phyloP scores from a whole-genome alignment of 2,113 vertebrate genomes.

The Thamnaconus septentrionalis region DNA sequence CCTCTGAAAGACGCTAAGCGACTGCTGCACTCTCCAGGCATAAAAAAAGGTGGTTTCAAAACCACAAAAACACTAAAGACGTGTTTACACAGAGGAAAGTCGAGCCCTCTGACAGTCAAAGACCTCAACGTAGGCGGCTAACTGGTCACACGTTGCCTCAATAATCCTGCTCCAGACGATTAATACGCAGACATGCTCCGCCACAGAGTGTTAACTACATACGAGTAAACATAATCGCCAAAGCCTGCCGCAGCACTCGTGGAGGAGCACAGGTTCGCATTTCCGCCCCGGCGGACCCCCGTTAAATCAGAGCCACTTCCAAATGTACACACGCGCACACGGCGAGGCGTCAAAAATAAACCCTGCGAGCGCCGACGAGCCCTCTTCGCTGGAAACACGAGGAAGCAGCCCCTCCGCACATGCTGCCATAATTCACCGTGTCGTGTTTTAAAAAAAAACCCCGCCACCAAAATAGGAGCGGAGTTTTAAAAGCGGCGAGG shows the following conservation, averaged over 20 bases:
- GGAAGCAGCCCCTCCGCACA: constrained; percentile 17
- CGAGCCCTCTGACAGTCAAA: too few species aligned
- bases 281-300: constrained; percentile 31
- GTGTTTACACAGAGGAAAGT: too few species aligned
- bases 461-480: constrained; percentile 26
- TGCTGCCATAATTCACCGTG: constrained; percentile 14
- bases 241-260: constrained; percentile 11
- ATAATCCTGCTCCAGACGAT: too few species aligned
- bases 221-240: not conserved
- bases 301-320: constrained; percentile 36
- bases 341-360: constrained; percentile 56
- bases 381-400: constrained; percentile 35
- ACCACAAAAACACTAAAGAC: too few species aligned
- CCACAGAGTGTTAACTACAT: too few species aligned
- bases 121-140: too few species aligned
- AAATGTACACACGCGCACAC: constrained; percentile 32
- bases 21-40: too few species aligned
- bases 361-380: not conserved
- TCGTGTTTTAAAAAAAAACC: constrained; percentile 8
- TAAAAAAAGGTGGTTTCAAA: too few species aligned
- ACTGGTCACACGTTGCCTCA: too few species aligned
- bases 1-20: too few species aligned
- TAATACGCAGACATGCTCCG: too few species aligned
- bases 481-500: constrained; percentile 2
- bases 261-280: constrained; percentile 28